phyloP scores from a whole-genome alignment of 2,888 invertebrate species.

The Diaperis boleti region DNA sequence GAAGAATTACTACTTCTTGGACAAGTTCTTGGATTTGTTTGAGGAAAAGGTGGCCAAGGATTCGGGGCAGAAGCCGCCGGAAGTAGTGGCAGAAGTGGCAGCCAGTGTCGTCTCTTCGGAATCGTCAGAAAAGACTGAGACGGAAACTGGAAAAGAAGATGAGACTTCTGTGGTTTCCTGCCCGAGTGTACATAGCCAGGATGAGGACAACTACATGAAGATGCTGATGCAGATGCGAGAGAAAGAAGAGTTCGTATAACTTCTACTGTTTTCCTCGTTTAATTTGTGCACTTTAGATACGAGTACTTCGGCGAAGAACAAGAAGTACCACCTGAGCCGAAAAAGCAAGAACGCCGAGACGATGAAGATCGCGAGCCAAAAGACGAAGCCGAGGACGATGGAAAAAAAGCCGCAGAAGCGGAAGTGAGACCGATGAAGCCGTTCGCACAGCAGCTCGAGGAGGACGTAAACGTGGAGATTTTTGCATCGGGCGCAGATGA shows the following conservation, averaged over 20 bases:
- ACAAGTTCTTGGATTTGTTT: slow-evolving; percentile 58
- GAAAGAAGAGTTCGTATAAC: slow-evolving; percentile 30
- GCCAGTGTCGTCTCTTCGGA: neutral
- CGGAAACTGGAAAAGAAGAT: slow-evolving; percentile 41
- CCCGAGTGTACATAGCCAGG: slow-evolving; percentile 47
- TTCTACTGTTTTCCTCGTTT: too few species aligned
- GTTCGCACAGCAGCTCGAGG: slow-evolving; percentile 36
- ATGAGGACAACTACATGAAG: slow-evolving; percentile 23
- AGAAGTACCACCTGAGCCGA: slow-evolving; percentile 1
- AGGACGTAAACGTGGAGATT: slow-evolving; percentile 13
- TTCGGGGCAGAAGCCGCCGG: slow-evolving; percentile 36
- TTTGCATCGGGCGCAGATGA: slow-evolving; percentile 19
- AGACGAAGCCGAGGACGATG: slow-evolving; percentile 21
- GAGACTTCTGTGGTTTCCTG: slow-evolving; percentile 54
- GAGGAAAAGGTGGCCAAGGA: slow-evolving; percentile 24
- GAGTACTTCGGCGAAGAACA: slow-evolving; percentile 8
- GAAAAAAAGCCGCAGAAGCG: neutral
- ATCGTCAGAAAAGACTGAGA: slow-evolving; percentile 36
- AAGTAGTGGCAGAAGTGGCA: slow-evolving; percentile 34
- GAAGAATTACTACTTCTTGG: slow-evolving; percentile 60
- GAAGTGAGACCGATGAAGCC: neutral
- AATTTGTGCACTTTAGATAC: slow-evolving; percentile 4
- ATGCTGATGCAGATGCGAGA: slow-evolving; percentile 39
- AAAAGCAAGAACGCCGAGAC: slow-evolving; percentile 15
- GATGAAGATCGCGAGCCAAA: slow-evolving; percentile 38